Evolutionary conservation across 2,888 invertebrate species (phyloP).

Genomic region (Heliconius erato): DNA sequence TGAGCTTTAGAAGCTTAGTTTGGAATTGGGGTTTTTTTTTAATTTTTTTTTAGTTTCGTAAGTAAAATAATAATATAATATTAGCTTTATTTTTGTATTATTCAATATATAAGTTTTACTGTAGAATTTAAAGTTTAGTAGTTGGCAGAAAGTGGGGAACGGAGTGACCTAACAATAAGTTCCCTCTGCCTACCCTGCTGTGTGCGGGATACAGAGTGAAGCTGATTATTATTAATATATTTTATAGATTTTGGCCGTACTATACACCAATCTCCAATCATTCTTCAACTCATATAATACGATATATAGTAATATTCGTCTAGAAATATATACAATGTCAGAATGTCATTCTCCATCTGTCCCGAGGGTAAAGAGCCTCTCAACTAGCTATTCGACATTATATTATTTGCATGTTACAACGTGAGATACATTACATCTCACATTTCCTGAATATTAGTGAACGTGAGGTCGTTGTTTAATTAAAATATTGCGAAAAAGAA

Average conservation of each 20-base stretch:
- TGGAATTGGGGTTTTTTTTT: not conserved
- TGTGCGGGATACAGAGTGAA: too few relatives aligned
- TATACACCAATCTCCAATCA: not conserved
- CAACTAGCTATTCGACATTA: slow-evolving; percentile 33
- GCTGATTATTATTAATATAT: too few relatives aligned
- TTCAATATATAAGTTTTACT: not conserved
- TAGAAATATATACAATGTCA: slow-evolving; percentile 1
- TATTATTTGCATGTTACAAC: slow-evolving; percentile 36
- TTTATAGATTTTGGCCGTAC: not conserved
- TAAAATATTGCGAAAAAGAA: not conserved
- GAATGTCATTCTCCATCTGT: slow-evolving; percentile 28
- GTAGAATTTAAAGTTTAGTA: not conserved
- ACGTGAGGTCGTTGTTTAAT: not conserved
- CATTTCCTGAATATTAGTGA: not conserved
- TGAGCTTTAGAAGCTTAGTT: slow-evolving; percentile 21
- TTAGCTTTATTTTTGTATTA: not conserved
- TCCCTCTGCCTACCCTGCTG: too few relatives aligned
- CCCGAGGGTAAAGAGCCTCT: slow-evolving; percentile 33
- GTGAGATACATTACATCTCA: slow-evolving; percentile 8
- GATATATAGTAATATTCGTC: not conserved
- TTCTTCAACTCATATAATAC: not conserved
- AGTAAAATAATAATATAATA: not conserved
- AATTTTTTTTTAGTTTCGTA: too few relatives aligned
- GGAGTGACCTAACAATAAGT: too few relatives aligned
- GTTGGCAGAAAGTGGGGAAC: too few relatives aligned